Conservation (phyloP, 2,113 vertebrate species). For the Poeciliopsis occidentalis region DNA sequence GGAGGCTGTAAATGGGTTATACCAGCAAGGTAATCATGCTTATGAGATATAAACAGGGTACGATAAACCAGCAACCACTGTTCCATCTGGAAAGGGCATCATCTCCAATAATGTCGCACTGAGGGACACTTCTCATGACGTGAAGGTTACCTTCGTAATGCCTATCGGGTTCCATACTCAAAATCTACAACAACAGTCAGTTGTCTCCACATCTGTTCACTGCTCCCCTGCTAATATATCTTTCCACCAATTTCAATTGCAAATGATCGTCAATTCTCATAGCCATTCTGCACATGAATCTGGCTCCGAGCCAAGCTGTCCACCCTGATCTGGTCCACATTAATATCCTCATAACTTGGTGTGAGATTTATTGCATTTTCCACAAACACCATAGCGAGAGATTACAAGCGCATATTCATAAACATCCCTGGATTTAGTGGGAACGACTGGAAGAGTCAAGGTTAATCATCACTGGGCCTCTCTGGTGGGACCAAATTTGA, state of each 20-base stretch:
- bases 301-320: constrained; percentile 63
- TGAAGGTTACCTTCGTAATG: constrained; percentile 78
- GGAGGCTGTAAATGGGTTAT: constrained; percentile 31
- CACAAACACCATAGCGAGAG: constrained; percentile 29
- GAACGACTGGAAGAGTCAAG: constrained; percentile 52
- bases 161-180: constrained; percentile 74
- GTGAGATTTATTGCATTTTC: constrained; percentile 55
- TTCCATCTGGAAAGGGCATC: constrained; percentile 74
- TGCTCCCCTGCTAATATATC: constrained; percentile 70
- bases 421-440: constrained; percentile 41
- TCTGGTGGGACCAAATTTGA: constrained; percentile 58
- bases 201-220: constrained; percentile 78
- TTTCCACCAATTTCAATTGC: constrained; percentile 75
- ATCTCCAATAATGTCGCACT: constrained; percentile 70
- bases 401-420: constrained; percentile 61
- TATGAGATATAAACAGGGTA: constrained; percentile 68
- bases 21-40: constrained; percentile 52
- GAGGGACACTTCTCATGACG: constrained; percentile 64
- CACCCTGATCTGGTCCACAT: constrained; percentile 44
- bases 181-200: constrained; percentile 78
- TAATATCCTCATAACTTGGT: constrained; percentile 56
- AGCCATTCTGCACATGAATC: constrained; percentile 48
- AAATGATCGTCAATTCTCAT: constrained; percentile 65
- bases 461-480: constrained; percentile 60
- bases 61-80: constrained; percentile 41